Base-by-base conservation (phyloP, 2,797 vertebrate species). In the Ctenosaura bakeri region DNA sequence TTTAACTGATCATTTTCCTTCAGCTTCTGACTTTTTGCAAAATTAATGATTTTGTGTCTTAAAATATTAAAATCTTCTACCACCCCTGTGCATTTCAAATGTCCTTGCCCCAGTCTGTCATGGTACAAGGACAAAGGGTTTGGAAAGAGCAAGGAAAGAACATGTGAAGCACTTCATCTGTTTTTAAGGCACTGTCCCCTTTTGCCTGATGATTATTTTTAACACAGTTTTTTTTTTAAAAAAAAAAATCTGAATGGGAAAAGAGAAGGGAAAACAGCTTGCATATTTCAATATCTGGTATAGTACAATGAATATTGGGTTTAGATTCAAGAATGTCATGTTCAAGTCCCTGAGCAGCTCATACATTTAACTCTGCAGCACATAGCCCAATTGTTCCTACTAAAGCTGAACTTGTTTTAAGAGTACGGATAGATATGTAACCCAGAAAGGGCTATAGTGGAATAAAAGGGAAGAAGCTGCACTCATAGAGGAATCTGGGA, bases 41-140 rank as follows among this genome's bases (percentile, higher is more conserved):
- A 97, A 97, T 96, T 97, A 97, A 97, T 97, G 96, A 95, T 92
- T 96, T 89, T 91, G 52, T 94, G 95, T 95, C 94, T 96, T 97
- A 92, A 96, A 97, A 96, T 95, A 96, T 96, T 95, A 94, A 97
- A 94, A 89, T 94, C 92, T 95, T 69, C 95, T 32, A 92, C 79
- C 81, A 93, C 88, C 20, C 86, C 22, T 92, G 35, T 91, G 81
- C 85, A 95, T 95, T 95, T 94, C 93, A 94, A 96, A 95, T 92
- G 62, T 0, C 86, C 78, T 90, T 94, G 84, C 74, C 79, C 91
- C 93, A 93, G 92, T 88, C 66, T 92, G 54, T 88, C 69, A 89
- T 80, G 0, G 0, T 88, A 76, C 83, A 92, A 96, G 93, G 83
- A 94, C 83, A 92, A 96, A 94, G 35, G 85, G 42, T 88, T 91